Evolutionary conservation across 2,113 vertebrate genomes (phyloP), one percentile per base, ranked within the genome.

Genomic region (Trematomus loennbergii): DNA sequence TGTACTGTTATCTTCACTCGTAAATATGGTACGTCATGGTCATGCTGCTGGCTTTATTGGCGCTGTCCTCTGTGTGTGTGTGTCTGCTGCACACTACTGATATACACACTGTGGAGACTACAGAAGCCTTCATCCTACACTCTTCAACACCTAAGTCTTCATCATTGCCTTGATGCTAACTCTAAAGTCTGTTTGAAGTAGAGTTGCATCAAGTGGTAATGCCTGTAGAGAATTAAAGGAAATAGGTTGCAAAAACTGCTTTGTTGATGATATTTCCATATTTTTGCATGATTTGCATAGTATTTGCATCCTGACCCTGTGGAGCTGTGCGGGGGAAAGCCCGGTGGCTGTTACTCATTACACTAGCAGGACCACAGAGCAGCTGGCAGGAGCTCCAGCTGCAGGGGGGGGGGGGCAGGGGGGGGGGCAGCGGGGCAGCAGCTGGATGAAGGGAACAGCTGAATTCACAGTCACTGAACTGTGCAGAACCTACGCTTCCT

Each of bases 271-370:
- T 10, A 84, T 94, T 94, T 94, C 58, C 83, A 72, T 92, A 84
- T 11, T 4, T 81, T 91, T 93, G 78, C 87, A 90, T 91, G 43
- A 78, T 94, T 94, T 95, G 81, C 87, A 93, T 93, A 77, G 12
- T 46, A 89, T 94, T 94, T 95, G 93, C 88, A 94, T 94, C 40
- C 16, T n/a, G 60, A 75, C 63, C 70, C 22, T 29, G 69, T 86
- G 81, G 85, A 84, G 57, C 70, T 79, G 53, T 60, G 54, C 61
- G 54, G 72, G 86, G 88, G 55, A 72, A 92, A 88, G 73, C 73
- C 86, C 72, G 50, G 50, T 72, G 79, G 22, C 78, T 89, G 84
- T 82, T 88, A 80, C 16, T 69, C 10, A 88, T 87, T 78, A 87
- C 59, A 78, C 79, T 80, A 75, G 36, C 75, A 77, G 87, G 82